Conservation (phyloP, 2,113 vertebrate genomes). For the Festucalex cinctus region DNA sequence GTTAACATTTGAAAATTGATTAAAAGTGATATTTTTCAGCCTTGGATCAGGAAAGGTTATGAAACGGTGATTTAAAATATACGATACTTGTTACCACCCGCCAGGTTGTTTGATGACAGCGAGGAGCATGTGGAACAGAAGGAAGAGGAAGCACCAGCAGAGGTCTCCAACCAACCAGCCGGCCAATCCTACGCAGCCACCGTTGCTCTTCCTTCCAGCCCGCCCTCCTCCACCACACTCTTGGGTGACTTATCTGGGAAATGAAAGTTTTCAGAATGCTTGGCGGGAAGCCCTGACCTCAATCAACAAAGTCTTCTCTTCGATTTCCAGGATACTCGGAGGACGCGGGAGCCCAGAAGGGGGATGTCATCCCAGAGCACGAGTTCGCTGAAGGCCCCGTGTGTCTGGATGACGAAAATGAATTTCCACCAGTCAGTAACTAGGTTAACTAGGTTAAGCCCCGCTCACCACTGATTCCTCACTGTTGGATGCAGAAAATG, state of each 20-base stretch:
- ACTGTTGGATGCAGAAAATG: constrained; percentile 21
- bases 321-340: constrained; percentile 86
- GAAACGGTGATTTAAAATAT: background rate
- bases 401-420: constrained; percentile 89
- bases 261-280: background rate
- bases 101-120: constrained; percentile 79
- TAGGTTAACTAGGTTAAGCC: constrained; percentile 68
- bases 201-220: constrained; percentile 81
- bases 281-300: background rate
- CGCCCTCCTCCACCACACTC: constrained; percentile 78
- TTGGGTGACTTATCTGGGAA: constrained; percentile 68
- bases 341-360: constrained; percentile 85
- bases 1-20: too few species aligned
- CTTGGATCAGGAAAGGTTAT: too few species aligned
- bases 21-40: too few species aligned
- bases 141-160: constrained; percentile 74
- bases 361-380: constrained; percentile 90
- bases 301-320: background rate
- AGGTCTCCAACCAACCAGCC: constrained; percentile 64
- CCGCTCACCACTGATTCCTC: background rate
- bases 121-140: constrained; percentile 65
- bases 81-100: background rate
- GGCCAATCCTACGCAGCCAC: constrained; percentile 89
- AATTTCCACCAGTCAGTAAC: constrained; percentile 91
- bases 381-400: constrained; percentile 88